Base-by-base conservation (phyloP, 2,888 invertebrate species). In the Synanthedon vespiformis region DNA sequence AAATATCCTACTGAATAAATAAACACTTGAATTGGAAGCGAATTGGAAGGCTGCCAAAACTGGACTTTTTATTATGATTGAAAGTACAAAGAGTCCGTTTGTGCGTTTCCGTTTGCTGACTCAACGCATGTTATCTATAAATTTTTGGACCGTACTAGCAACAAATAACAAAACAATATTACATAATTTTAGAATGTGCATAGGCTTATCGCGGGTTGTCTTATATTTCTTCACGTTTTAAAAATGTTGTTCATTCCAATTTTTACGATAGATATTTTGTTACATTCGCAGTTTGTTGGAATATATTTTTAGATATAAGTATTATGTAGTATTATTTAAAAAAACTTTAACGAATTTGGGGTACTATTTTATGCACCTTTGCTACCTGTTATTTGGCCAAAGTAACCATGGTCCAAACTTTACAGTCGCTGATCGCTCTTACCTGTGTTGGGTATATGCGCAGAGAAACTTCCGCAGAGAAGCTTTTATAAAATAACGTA, bases 391-490 rank as follows among this genome's bases (percentile, higher is more conserved):
- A 5, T 22, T 4, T 22, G 22, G 22, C 22, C 22, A 5, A 22
- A 22, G 22, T 22, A 22, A 22, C 4, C 22, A 22, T 1, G 5
- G 22, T 5, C 22, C 22, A 5, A 22, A 5, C 22, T 22, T 22
- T 5, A 22, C 52, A 54, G 16, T 40, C 50, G 40, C 52, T 52
- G 51, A 18, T 50, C 44, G 52, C 50, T 51, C 54, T 52, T 54
- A 49, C 50, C 50, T 50, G 44, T 51, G 34, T 51, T 41, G 51
- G 53, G 16, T 18, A 22, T 49, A 54, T 51, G 49, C 51, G 49
- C 54, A 54, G 52, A 54, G 11, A 50, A 54, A 52, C 27, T 48
- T 52, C 52, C 52, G n/a, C n/a, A n/a, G n/a, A n/a, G n/a, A n/a
- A 52, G 49, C 22, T 49, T 54, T 52, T 54, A 49, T 49, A 50